Conservation (phyloP, 1,140 invertebrate genomes). For the Diabrotica virgifera region DNA sequence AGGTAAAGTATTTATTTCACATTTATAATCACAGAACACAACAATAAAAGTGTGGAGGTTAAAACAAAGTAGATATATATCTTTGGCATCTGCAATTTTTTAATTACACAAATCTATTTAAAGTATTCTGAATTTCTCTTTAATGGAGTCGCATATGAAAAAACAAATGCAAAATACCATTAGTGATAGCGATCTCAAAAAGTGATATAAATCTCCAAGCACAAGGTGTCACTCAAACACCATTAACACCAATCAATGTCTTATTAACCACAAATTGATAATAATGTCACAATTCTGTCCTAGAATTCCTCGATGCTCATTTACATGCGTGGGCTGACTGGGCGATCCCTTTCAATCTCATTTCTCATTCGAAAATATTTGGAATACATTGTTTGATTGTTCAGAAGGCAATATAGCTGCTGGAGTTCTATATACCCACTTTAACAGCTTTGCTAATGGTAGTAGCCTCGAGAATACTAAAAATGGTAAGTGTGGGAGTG, state of each 20-base stretch:
- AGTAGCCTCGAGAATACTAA: slow-evolving; percentile 13
- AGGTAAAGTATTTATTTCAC: too few species aligned
- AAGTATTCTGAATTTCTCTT: too few species aligned
- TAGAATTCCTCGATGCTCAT: neutral
- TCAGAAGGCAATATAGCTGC: neutral
- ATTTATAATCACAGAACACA: too few species aligned
- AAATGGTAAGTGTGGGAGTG: slow-evolving; percentile 9
- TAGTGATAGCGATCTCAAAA: too few species aligned
- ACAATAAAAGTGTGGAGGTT: too few species aligned
- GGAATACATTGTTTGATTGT: neutral
- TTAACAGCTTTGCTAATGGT: slow-evolving; percentile 6
- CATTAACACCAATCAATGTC: neutral
- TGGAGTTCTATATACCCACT: slow-evolving; percentile 12
- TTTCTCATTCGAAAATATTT: neutral
- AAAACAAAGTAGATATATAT: too few species aligned
- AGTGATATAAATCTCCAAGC: too few species aligned
- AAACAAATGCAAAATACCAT: too few species aligned
- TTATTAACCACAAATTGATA: neutral
- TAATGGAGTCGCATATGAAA: too few species aligned
- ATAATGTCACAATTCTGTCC: neutral
- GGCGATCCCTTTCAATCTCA: slow-evolving; percentile 1
- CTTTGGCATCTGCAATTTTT: too few species aligned
- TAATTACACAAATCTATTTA: too few species aligned
- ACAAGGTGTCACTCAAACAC: neutral
- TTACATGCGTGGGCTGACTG: neutral